Evolutionary conservation across 2,113 vertebrate species (phyloP), one percentile per base, ranked within the genome.

Genomic region (Pipa parva): DNA sequence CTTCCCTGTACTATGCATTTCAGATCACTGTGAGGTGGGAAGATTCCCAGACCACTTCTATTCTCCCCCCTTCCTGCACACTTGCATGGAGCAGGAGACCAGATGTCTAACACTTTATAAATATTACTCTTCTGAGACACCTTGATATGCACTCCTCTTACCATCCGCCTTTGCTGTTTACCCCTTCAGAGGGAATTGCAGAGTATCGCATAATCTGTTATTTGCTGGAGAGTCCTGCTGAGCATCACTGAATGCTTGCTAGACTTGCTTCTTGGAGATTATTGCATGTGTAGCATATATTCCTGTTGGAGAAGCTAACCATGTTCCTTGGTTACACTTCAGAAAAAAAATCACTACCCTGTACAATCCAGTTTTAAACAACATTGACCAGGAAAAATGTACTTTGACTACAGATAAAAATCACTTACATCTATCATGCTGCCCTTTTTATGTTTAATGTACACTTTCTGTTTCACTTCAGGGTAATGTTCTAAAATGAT

Each of bases 41-140:
- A 63, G 67, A 17, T 55, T 71, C 51, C 70, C n/a, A 24, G 5
- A 70, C 75, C 59, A 49, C 24, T 64, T 1, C 28, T 25, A 46
- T 42, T 0, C 48, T 21, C 22, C 15, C 13, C 42, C 58, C 0
- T 0, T 55, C 10, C 11, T 7, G 46, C 57, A 61, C 66, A 70
- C 61, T 20, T 33, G 62, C 55, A 56, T n/a, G 56, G 73, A 71
- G 74, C 45, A 31, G 66, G 55, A 68, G 71, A 79, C 28, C 78
- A 84, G 77, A 80, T 72, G 78, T 74, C 73, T 52, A 61, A 71
- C 57, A 5, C 58, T 74, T 71, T 36, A 61, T 66, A 78, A 78
- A 71, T 25, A 58, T 71, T 76, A 75, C 71, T 73, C 71, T 70
- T 70, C 66, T 54, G 58, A 70, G 66, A 70, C 52, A 70, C 75